Percentiles rank a stretch among this genome's conserved stretches.
Conservation (phyloP, 2,888 invertebrate species). For the Phaonia tiefii region DNA sequence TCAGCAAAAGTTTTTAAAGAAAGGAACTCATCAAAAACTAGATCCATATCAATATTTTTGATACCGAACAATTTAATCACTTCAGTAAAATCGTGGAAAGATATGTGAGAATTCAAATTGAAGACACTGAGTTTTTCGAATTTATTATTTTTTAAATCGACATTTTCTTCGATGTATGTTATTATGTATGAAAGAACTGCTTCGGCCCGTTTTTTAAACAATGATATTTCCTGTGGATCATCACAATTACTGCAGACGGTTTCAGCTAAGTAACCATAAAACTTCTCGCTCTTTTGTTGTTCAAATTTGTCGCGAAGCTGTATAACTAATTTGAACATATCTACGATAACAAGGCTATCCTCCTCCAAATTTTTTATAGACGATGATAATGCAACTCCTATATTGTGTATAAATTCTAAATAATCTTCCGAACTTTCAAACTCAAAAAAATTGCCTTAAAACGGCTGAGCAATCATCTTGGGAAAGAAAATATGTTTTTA, state of each 20-base stretch:
- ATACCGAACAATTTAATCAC: no score
- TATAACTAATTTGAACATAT: slow-evolving; percentile 46
- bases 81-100: slow-evolving; percentile 21
- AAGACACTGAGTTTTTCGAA: no score
- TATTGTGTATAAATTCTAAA: no score
- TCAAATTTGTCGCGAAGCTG: slow-evolving; percentile 27
- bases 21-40: slow-evolving; percentile 34
- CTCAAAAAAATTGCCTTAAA: no score
- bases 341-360: slow-evolving; percentile 37
- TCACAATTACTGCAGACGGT: slow-evolving; percentile 21
- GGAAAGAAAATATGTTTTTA: slow-evolving; percentile 55
- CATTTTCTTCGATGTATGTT: background rate
- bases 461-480: no score
- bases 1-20: slow-evolving; percentile 32
- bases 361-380: slow-evolving; percentile 39
- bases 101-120: background rate
- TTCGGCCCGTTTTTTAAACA: no score
- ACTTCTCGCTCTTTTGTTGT: slow-evolving; percentile 26
- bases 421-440: no score
- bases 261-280: no score
- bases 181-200: slow-evolving; percentile 19
- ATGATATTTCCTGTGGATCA: no score
- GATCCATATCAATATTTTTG: slow-evolving; percentile 37
- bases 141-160: no score
- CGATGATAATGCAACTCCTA: slow-evolving; percentile 15